Evolutionary conservation across 2,888 invertebrate species (phyloP), one percentile per base, ranked within the genome.

Genomic region (Drosophila ustulata): DNA sequence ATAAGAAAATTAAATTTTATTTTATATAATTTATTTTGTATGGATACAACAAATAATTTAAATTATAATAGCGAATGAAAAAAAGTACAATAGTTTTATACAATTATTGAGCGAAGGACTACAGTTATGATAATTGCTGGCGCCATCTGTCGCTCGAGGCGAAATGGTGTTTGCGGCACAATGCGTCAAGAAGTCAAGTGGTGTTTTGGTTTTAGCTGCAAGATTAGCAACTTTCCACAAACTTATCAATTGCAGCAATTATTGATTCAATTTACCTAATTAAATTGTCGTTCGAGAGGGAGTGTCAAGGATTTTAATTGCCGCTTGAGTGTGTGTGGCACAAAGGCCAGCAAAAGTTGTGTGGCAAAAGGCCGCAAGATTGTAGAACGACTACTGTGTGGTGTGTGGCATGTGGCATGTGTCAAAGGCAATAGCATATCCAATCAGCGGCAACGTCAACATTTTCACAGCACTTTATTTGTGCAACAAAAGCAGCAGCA

Each of bases 261-360:
- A 25, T 59, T 55, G 67, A 58, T 62, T 63, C 37, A 50, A 56
- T 68, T 62, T 68, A 34, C 32, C 50, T 68, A 73, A 80, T 77
- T 70, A 70, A 82, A 62, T 66, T 58, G 66, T 47, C 52, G 57
- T 34, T 25, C 43, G n/a, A 5, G 18, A 61, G 64, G n/a, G n/a
- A 59, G 64, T 75, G 55, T 41, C 18, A 55, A 69, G 53, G 47
- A 32, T 55, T 68, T 71, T 67, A 80, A 71, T 83, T 75, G 71
- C 39, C 39, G 7, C 6, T 56, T 50, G 46, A 34, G 41, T 39
- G 34, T 11, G 34, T 34, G 37, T 37, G 37, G 13, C 9, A 13
- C 30, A 58, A 58, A 50, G 41, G 28, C 41, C 11, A 25, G 4
- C 28, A 28, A 13, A 8, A 37, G 25, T 11, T 37, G 37, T 37